Base-by-base conservation (phyloP, 2,113 vertebrate species). In the Varanus salvator region DNA sequence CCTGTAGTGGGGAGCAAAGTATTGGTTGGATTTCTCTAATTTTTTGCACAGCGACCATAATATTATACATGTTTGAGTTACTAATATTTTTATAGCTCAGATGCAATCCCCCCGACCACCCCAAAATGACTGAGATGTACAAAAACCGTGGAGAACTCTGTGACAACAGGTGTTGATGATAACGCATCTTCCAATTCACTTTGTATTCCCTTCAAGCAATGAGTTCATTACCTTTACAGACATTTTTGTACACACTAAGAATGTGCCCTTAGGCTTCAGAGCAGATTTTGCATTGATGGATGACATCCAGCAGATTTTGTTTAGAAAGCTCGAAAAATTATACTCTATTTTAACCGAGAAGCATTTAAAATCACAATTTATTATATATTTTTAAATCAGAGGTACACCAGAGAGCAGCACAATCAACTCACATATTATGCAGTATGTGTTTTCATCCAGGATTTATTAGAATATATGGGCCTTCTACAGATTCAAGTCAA, bases 21-120 rank as follows among this genome's bases (percentile, higher is more conserved):
- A 87, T 1, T 52, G 68, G 44, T 86, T 69, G 80, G 27, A 85
- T 91, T 88, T 52, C 1, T 83, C 60, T 87, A 5, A 29, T 78
- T 64, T 68, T 77, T 72, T 77, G 69, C 14, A 3, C 48, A 48
- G 9, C 15, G 29, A 90, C 89, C 66, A 92, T 87, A 91, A 92
- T 57, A 31, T 4, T 17, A 86, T 57, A 75, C 19, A 64, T 11
- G 29, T 87, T 78, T 86, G 2, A 83, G 82, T 93, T 93, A 91
- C 88, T 93, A 93, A 87, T 92, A 86, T 29, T 92, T 95, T 93
- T 92, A 93, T 91, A 90, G 93, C 3, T 92, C 88, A 93, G 93
- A 87, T 94, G 93, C 81, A 91, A 95, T 5, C 3, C 21, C 21
- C 6, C 25, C 11, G 86, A 89, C 57, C 31, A 89, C 52, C 38